Conservation (phyloP, 2,113 vertebrate genomes). For the Perca schrenkii region DNA sequence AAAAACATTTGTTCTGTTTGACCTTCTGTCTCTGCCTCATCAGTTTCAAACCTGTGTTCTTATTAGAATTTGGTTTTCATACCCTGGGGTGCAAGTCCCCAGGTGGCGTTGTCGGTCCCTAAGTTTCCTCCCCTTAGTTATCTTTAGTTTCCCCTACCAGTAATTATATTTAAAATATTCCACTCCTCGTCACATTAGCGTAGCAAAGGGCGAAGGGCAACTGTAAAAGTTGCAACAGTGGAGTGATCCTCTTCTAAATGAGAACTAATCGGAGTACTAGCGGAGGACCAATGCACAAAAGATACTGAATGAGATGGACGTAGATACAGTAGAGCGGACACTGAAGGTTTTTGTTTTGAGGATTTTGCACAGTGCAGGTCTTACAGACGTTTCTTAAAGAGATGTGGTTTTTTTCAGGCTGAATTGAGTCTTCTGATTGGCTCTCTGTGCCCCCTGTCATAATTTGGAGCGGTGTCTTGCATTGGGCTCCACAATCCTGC, state of each 20-base stretch:
- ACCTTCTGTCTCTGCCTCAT: no score
- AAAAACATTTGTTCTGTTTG: no score
- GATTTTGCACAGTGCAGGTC: conserved; percentile 2
- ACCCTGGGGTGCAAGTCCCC: no score
- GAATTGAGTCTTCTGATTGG: conserved; percentile 6
- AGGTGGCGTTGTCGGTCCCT: no score
- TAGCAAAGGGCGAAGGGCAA: conserved; percentile 20
- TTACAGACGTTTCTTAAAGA: background rate
- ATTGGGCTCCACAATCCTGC: background rate
- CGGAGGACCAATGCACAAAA: background rate
- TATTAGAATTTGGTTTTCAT: no score
- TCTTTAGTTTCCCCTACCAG: no score
- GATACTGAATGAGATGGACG: conserved; percentile 6
- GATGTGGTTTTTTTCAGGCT: background rate
- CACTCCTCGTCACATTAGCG: no score
- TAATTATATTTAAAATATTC: no score
- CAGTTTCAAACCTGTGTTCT: no score
- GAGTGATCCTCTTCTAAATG: conserved; percentile 56
- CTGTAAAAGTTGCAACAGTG: conserved; percentile 67
- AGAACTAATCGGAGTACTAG: conserved; percentile 57
- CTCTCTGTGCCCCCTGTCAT: background rate
- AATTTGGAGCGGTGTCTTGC: background rate
- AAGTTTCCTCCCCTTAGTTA: no score
- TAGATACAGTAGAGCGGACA: background rate
- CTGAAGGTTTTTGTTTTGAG: background rate